Evolutionary conservation across 2,888 invertebrate species (phyloP), one percentile per base, ranked within the genome.

Genomic region (Myopa tessellatipennis): DNA sequence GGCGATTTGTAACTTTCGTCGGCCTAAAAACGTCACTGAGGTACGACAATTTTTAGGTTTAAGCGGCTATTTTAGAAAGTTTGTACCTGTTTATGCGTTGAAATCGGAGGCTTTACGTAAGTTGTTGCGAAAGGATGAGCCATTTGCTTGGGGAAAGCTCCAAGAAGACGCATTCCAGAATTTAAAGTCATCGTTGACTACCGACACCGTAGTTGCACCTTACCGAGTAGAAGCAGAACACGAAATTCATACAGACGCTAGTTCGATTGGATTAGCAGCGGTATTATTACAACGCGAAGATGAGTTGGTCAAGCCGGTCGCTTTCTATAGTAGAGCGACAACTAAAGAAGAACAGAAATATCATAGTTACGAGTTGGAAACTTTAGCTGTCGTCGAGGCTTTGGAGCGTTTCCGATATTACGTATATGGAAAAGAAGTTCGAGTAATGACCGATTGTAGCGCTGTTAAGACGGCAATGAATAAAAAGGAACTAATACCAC

Each of bases 371-470:
- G 80, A 77, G 79, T 75, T 82, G 18, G 77, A 79, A 55, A 73
- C 79, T 0, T 40, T 80, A 45, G 80, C 82, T 10, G 80, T 81
- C 8, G 79, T 83, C 10, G 80, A 81, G 67, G 76, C 74, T 14
- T 16, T 81, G 16, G 72, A 75, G 45, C 65, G 77, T 26, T 81
- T 82, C 58, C 61, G 79, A 45, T 76, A 79, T 38, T 83, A 82
- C 69, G 50, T 83, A 4, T 63, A 81, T 52, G 81, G 81, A n/a
- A 81, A 78, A 26, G 12, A 38, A 40, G 38, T 81, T 8, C 58
- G 8, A 26, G 75, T 81, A 1, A 60, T 76, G 4, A 76, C 80
- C 4, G 80, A 81, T 60, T 79, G 80, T 68, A 73, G 60, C 18
- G 77, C 79, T 16, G 45, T 80, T 0, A 77, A 58, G 72, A 69